Evolutionary conservation across 2,888 invertebrate species (phyloP).

Genomic region (Diplazon laetatorius): DNA sequence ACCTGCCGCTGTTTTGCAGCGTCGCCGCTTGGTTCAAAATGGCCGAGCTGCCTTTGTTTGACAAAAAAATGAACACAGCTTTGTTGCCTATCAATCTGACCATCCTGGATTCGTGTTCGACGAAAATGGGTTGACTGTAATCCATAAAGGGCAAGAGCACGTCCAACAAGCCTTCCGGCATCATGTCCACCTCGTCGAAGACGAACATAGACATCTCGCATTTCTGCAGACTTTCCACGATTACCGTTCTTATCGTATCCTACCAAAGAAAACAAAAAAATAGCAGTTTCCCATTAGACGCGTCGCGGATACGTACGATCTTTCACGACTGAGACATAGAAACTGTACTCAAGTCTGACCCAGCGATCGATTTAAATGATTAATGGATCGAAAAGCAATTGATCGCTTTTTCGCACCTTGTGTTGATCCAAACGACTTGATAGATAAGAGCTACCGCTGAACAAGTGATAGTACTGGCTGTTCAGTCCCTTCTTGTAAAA

Average conservation of each 20-base stretch:
- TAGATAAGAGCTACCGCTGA: conserved; percentile 92
- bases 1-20: conserved; percentile 85
- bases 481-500: conserved; percentile 87
- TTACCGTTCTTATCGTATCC: conserved; percentile 64
- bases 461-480: conserved; percentile 92
- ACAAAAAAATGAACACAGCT: conserved; percentile 94
- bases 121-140: conserved; percentile 82
- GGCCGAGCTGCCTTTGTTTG: conserved; percentile 91
- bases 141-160: conserved; percentile 94
- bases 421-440: conserved; percentile 85
- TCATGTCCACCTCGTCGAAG: conserved; percentile 98
- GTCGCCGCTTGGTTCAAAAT: conserved; percentile 86
- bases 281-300: not conserved
- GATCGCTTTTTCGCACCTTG: conserved; percentile 80
- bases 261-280: conserved; percentile 10
- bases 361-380: too few species aligned
- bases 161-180: conserved; percentile 92
- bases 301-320: too few species aligned
- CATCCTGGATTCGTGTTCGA: conserved; percentile 72
- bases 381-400: too few species aligned
- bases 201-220: conserved; percentile 94
- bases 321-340: too few species aligned
- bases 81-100: conserved; percentile 85
- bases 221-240: conserved; percentile 85
- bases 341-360: too few species aligned